A percentile compares a stretch with the other conserved stretches of the same genome.
These are phyloP conservation scores for Macquaria australasica DNA, from an alignment of 2,113 vertebrate species.

Conservation along the genomic window DNA sequence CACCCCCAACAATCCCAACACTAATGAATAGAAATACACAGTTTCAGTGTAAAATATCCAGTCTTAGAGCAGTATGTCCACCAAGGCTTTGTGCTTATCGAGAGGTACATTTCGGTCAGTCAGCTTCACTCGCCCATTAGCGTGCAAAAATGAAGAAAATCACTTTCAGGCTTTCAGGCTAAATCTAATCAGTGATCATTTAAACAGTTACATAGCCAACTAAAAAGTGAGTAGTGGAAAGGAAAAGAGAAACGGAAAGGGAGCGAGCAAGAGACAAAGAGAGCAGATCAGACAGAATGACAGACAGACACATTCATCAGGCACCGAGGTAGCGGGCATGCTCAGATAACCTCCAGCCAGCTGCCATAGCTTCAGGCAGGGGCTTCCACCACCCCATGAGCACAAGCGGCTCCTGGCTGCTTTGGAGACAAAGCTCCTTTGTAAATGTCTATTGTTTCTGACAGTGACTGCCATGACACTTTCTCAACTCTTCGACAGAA, in stretches of 20 bases:
- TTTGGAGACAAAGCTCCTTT: constrained; percentile 5
- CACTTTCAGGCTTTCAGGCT: constrained; percentile 3
- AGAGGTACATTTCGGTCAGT: neutral
- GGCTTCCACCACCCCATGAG: constrained; percentile 16
- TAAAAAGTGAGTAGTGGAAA: neutral
- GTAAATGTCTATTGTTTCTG: constrained; percentile 26
- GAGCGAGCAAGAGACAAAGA: constrained; percentile 9
- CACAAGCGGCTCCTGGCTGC: constrained; percentile 9
- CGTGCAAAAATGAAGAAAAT: constrained; percentile 3
- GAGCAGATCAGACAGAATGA: neutral
- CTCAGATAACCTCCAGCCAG: constrained; percentile 56
- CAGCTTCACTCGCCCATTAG: neutral
- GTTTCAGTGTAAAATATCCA: neutral
- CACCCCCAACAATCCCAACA: neutral
- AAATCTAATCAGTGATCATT: constrained; percentile 16
- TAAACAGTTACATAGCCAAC: no score
- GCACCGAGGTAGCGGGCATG: constrained; percentile 14
- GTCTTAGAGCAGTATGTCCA: neutral
- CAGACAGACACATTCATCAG: constrained; percentile 48
- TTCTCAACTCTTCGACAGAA: neutral
- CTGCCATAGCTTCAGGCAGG: constrained; percentile 51
- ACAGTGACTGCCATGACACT: neutral
- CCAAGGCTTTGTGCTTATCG: neutral
- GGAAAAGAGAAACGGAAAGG: neutral
- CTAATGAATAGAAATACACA: neutral